These are phyloP conservation scores for Colaptes auratus DNA, from an alignment of 2,113 vertebrate genomes.

Conservation along the genomic window DNA sequence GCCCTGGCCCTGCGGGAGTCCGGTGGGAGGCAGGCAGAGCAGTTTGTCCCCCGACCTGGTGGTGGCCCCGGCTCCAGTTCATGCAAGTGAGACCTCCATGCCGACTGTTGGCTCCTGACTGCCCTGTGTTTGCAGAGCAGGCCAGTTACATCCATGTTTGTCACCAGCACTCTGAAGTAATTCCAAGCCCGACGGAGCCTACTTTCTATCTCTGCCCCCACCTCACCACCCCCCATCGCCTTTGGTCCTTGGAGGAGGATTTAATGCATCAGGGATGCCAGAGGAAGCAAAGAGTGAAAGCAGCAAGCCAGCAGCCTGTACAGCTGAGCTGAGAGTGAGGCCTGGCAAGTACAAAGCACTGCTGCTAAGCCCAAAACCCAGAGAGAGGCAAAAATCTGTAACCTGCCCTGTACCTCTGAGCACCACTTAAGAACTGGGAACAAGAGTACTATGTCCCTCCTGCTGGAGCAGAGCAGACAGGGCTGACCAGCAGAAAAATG, in stretches of 20 bases:
- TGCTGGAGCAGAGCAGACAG: neutral
- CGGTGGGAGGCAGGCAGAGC: neutral
- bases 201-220: neutral
- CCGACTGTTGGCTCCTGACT: neutral
- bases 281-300: neutral
- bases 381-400: neutral
- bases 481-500: constrained; percentile 22
- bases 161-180: constrained; percentile 24
- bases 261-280: neutral
- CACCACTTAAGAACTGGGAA: neutral
- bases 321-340: neutral
- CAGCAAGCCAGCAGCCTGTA: neutral
- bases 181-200: neutral
- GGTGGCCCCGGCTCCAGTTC: neutral
- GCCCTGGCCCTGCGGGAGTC: neutral
- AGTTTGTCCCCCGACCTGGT: neutral
- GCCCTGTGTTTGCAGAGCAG: neutral
- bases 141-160: constrained; percentile 33
- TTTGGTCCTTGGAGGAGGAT: neutral
- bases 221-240: fast-evolving
- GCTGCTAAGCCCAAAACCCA: neutral
- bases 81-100: constrained; percentile 43
- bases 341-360: neutral
- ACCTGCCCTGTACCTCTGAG: neutral
- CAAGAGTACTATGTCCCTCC: neutral